These are phyloP conservation scores for Standfussiana lucernea DNA, from an alignment of 2,888 invertebrate genomes.

Conservation along the genomic window DNA sequence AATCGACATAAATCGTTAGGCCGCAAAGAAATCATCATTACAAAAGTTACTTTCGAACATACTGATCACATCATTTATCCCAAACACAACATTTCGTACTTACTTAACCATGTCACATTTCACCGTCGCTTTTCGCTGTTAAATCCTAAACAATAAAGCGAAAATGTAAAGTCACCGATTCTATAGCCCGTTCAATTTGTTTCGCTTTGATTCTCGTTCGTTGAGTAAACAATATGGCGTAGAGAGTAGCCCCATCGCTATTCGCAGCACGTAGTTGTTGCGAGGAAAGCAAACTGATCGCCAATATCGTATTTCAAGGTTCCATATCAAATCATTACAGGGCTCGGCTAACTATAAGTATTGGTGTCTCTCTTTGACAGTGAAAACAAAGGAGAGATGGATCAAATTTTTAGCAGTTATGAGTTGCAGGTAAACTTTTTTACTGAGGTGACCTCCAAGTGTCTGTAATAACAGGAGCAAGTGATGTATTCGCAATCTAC, in stretches of 20 bases:
- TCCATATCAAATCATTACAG: constrained; percentile 59
- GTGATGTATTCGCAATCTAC: background rate
- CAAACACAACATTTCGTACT: background rate
- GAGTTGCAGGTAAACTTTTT: background rate
- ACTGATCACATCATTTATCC: background rate
- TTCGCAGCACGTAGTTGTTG: constrained; percentile 58
- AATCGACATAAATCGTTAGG: constrained; percentile 1
- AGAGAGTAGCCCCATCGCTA: constrained; percentile 54
- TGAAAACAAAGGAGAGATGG: background rate
- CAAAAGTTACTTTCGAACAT: background rate
- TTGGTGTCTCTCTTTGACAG: background rate
- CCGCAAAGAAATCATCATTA: background rate
- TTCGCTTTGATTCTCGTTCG: constrained; percentile 43
- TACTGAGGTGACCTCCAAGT: no score
- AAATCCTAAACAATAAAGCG: constrained; percentile 26
- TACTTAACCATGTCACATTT: constrained; percentile 15
- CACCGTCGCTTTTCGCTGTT: background rate
- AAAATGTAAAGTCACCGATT: constrained; percentile 32
- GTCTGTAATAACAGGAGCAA: background rate
- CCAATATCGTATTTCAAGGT: constrained; percentile 59
- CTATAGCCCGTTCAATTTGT: constrained; percentile 39
- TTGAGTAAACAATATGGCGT: constrained; percentile 52
- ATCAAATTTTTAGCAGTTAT: background rate
- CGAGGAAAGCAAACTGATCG: constrained; percentile 61
- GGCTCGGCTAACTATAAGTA: constrained; percentile 6